A percentile compares a stretch with the other conserved stretches of the same genome.
These are phyloP conservation scores for Scrobipalpa costella DNA, from an alignment of 2,888 invertebrate species.

Conservation along the genomic window DNA sequence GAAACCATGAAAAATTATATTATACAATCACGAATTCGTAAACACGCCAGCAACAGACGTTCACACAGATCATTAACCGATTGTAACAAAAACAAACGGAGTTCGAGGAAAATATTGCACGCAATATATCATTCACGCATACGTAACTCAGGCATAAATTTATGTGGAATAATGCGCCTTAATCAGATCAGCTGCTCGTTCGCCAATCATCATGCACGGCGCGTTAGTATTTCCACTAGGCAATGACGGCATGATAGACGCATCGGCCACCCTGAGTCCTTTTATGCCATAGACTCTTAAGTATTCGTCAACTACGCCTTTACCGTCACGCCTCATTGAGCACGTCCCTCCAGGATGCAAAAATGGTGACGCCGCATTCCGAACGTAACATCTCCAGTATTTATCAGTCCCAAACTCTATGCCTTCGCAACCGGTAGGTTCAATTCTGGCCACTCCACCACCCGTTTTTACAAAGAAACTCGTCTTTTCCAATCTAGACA, in stretches of 20 bases:
- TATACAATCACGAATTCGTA: neutral
- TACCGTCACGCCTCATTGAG: constrained; percentile 58
- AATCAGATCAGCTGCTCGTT: constrained; percentile 69
- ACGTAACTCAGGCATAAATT: neutral
- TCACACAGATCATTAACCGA: constrained; percentile 9
- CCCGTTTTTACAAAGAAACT: constrained; percentile 33
- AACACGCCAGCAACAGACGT: constrained; percentile 9
- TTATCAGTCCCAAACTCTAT: constrained; percentile 73
- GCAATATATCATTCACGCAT: constrained; percentile 11
- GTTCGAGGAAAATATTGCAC: constrained; percentile 7
- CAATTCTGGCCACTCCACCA: constrained; percentile 31
- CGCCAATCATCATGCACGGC: constrained; percentile 71
- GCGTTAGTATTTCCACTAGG: constrained; percentile 69
- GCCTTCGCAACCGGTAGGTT: constrained; percentile 67
- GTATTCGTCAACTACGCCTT: constrained; percentile 58
- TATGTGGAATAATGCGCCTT: constrained; percentile 46
- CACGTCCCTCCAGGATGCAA: constrained; percentile 81
- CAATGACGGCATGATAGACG: constrained; percentile 64
- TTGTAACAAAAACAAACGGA: neutral
- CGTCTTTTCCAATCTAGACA: constrained; percentile 30
- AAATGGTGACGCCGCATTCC: constrained; percentile 78
- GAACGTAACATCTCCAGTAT: constrained; percentile 84
- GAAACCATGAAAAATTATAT: neutral
- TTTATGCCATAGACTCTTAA: constrained; percentile 56
- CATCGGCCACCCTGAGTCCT: constrained; percentile 63